These are phyloP conservation scores for Scomber colias DNA, from an alignment of 2,113 vertebrate genomes.

Conservation along the genomic window DNA sequence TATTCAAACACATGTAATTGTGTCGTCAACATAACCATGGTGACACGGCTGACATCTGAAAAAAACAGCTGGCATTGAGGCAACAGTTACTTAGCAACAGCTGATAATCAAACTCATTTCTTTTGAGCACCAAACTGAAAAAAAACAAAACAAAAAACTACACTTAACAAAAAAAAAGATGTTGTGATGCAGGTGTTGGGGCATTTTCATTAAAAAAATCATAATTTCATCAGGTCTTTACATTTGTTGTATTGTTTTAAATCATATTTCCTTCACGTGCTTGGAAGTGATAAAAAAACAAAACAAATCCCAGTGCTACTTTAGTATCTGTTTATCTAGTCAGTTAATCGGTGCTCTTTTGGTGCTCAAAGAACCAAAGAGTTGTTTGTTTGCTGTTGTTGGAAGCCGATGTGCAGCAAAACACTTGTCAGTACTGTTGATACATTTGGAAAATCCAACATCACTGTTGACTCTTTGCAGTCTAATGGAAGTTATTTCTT, in stretches of 20 bases:
- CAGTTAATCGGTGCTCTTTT: too few relatives aligned
- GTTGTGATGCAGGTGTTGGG: neutral
- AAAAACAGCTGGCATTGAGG: constrained; percentile 47
- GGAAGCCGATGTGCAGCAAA: too few relatives aligned
- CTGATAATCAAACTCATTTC: constrained; percentile 37
- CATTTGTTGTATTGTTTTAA: neutral
- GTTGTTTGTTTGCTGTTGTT: too few relatives aligned
- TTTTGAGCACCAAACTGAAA: neutral
- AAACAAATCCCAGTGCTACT: too few relatives aligned
- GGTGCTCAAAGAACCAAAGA: too few relatives aligned
- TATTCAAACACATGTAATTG: constrained; percentile 13
- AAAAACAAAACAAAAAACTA: too few relatives aligned
- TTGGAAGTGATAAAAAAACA: too few relatives aligned
- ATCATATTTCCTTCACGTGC: neutral
- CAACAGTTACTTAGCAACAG: constrained; percentile 73
- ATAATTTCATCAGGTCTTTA: neutral
- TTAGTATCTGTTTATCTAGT: too few relatives aligned
- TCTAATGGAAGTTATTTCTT: too few relatives aligned
- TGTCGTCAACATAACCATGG: constrained; percentile 60
- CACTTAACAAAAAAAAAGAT: constrained; percentile 1
- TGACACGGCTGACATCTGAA: constrained; percentile 51
- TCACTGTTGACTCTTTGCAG: too few relatives aligned
- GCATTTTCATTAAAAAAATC: neutral
- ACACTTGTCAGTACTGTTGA: too few relatives aligned
- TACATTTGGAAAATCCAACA: too few relatives aligned